Evolutionary conservation across 2,888 invertebrate genomes (phyloP).

Genomic region (Eutolmus rufibarbis): DNA sequence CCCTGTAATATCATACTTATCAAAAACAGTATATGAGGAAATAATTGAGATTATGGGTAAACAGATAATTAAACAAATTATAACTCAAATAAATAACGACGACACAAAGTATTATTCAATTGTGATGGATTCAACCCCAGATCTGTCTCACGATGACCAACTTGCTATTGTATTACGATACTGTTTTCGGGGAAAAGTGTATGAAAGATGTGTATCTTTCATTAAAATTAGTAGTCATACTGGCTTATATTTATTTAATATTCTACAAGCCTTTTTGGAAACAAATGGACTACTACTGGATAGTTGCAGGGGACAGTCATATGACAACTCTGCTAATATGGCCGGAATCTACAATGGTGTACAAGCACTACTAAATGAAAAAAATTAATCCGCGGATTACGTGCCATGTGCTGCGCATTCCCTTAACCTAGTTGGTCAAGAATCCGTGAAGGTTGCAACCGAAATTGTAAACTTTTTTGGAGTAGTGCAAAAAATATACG

Average conservation of each 20-base stretch:
- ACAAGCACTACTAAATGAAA: too few relatives aligned
- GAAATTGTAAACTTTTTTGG: background rate
- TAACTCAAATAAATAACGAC: too few relatives aligned
- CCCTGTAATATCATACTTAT: conserved; percentile 11
- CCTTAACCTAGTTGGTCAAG: conserved; percentile 40
- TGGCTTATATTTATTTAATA: conserved; percentile 47
- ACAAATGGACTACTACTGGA: conserved; percentile 43
- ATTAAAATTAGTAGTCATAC: conserved; percentile 48
- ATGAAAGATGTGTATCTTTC: conserved; percentile 42
- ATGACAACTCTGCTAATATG: conserved; percentile 48
- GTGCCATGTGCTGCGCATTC: conserved; percentile 37
- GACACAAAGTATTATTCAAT: too few relatives aligned
- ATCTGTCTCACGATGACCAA: too few relatives aligned
- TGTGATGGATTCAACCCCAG: too few relatives aligned
- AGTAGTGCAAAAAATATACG: background rate
- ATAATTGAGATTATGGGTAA: too few relatives aligned
- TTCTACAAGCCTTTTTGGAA: conserved; percentile 47
- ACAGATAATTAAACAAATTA: too few relatives aligned
- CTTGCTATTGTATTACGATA: too few relatives aligned
- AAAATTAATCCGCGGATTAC: background rate
- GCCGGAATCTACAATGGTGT: conserved; percentile 44
- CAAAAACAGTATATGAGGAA: too few relatives aligned
- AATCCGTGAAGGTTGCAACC: conserved; percentile 30
- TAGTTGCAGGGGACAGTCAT: conserved; percentile 44
- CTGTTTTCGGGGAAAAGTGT: too few relatives aligned